These are phyloP conservation scores for Pandion haliaetus DNA, from an alignment of 2,113 vertebrate genomes.

Conservation along the genomic window DNA sequence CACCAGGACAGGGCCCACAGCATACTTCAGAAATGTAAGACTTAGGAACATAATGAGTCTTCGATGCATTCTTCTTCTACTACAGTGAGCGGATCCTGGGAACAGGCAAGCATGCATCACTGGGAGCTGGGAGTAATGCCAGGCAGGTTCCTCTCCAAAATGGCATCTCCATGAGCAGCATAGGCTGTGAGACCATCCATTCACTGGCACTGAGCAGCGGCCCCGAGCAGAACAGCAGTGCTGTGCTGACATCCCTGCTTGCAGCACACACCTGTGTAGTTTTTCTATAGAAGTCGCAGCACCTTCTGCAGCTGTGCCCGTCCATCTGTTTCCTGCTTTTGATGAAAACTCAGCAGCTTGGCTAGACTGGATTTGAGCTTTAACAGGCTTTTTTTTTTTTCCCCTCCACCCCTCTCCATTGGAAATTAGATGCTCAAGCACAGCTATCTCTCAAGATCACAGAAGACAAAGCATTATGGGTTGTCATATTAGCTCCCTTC, in stretches of 20 bases:
- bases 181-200: background rate
- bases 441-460: background rate
- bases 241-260: background rate
- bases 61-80: background rate
- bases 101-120: rapidly evolving
- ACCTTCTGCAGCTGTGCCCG: background rate
- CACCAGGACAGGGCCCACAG: background rate
- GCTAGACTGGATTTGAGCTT: background rate
- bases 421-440: background rate
- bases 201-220: rapidly evolving
- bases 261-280: background rate
- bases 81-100: background rate
- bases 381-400: background rate
- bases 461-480: background rate
- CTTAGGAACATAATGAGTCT: background rate
- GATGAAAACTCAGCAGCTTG: background rate
- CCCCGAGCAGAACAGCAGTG: rapidly evolving
- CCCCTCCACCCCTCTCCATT: background rate
- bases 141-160: background rate
- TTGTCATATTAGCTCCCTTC: background rate
- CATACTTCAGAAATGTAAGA: background rate
- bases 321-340: slow-evolving; percentile 40
- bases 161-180: background rate
- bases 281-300: background rate
- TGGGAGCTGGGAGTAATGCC: background rate